Percentiles rank a stretch among this genome's conserved stretches.
Evolutionary conservation across 2,113 vertebrate species (phyloP).

Genomic region (Corythoichthys haematopterus): DNA sequence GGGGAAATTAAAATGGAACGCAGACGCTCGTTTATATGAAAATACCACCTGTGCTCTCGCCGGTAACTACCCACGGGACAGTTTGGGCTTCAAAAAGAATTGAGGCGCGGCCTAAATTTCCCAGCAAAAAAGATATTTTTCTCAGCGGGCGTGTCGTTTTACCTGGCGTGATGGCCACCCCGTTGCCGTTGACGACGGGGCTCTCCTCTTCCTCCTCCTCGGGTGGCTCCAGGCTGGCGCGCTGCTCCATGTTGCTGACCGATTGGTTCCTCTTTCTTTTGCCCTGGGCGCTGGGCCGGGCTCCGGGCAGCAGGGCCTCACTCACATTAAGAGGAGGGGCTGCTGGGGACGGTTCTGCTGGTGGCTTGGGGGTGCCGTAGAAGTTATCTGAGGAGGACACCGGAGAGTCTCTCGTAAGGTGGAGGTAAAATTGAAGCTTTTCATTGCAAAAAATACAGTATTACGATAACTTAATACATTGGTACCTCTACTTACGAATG

Average conservation of each 20-base stretch:
- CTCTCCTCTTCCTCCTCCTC: conserved; percentile 97
- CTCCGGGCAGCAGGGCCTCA: conserved; percentile 95
- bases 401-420: conserved; percentile 4
- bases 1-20: conserved; percentile 15
- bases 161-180: conserved; percentile 92
- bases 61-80: conserved; percentile 17
- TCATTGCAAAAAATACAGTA: too few relatives aligned
- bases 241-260: conserved; percentile 98
- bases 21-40: conserved; percentile 17
- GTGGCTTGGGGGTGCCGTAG: conserved; percentile 97
- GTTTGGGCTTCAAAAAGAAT: conserved; percentile 12
- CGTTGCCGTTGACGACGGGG: conserved; percentile 93
- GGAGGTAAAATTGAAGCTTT: too few relatives aligned
- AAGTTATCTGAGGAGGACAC: conserved; percentile 82
- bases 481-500: too few relatives aligned
- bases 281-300: conserved; percentile 93
- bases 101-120: conserved; percentile 7
- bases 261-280: conserved; percentile 98
- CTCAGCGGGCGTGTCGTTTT: neutral
- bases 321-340: conserved; percentile 92
- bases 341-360: conserved; percentile 90
- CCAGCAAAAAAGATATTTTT: too few relatives aligned
- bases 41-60: conserved; percentile 20
- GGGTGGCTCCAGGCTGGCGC: conserved; percentile 86
- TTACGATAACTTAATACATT: too few relatives aligned